phyloP scores from a whole-genome alignment of 2,797 vertebrate species.

The Tiaroga cobitis region DNA sequence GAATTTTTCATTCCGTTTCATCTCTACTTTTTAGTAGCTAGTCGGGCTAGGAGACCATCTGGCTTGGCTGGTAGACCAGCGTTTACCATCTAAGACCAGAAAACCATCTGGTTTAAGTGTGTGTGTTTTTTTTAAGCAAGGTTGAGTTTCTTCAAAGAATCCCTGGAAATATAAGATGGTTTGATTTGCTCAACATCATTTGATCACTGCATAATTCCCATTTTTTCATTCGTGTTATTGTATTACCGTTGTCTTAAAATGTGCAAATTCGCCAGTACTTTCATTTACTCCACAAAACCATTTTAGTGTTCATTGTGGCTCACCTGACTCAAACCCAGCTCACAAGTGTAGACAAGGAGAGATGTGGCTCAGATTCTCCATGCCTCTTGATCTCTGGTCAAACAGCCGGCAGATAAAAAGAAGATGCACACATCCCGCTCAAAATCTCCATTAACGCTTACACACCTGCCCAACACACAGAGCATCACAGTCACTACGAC shows the following conservation, averaged over 20 bases:
- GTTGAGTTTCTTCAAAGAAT: not conserved
- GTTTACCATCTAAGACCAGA: not conserved
- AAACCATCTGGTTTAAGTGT: not conserved
- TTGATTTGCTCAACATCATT: not conserved
- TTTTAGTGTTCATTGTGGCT: slow-evolving; percentile 7
- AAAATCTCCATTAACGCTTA: not conserved
- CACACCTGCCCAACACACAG: slow-evolving; percentile 20
- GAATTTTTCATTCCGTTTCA: not conserved
- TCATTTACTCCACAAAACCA: not conserved
- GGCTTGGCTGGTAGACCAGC: not conserved
- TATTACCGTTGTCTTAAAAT: not conserved
- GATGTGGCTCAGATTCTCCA: slow-evolving; percentile 47
- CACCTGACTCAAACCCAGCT: slow-evolving; percentile 51
- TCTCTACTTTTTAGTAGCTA: too few species aligned
- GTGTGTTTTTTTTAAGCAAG: not conserved
- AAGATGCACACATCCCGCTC: not conserved
- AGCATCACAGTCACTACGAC: slow-evolving; percentile 21
- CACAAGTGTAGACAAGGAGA: slow-evolving; percentile 37
- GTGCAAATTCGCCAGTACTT: not conserved
- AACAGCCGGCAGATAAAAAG: slow-evolving; percentile 46
- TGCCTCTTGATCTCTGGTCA: slow-evolving; percentile 48
- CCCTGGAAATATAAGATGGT: not conserved
- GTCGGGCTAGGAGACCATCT: not conserved
- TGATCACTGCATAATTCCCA: not conserved
- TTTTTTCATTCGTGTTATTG: not conserved